Percentiles rank a stretch among this genome's conserved stretches.
Evolutionary conservation across 2,888 invertebrate species (phyloP).

Genomic region (Adelognathus sp.): DNA sequence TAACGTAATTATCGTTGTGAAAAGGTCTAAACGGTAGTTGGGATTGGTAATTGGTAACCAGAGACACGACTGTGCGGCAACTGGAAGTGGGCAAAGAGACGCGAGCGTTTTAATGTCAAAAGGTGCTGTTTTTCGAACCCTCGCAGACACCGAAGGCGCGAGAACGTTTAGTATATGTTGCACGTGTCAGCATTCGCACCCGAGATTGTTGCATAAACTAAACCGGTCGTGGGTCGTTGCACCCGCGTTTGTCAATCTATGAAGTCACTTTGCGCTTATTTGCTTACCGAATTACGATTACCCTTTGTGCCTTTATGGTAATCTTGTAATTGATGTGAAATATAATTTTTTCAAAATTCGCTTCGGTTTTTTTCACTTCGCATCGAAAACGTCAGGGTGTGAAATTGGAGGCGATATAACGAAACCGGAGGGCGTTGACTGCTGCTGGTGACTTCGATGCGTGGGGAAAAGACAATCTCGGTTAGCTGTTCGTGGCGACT

Average conservation of each 20-base stretch:
- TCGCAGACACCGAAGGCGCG: conserved; percentile 41
- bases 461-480: conserved; percentile 31
- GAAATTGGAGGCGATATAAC: background rate
- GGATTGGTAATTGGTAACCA: background rate
- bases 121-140: conserved; percentile 60
- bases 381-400: background rate
- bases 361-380: background rate
- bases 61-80: conserved; percentile 20
- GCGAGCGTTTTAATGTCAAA: conserved; percentile 64
- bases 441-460: conserved; percentile 46
- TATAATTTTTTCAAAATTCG: background rate
- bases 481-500: background rate
- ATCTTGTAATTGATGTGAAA: background rate
- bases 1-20: background rate
- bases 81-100: conserved; percentile 17
- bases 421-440: background rate
- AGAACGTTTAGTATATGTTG: conserved; percentile 49
- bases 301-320: background rate
- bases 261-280: background rate
- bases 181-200: background rate
- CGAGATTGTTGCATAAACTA: conserved; percentile 19
- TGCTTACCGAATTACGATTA: background rate
- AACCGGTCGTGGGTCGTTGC: conserved; percentile 40
- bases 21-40: background rate
- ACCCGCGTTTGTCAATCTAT: conserved; percentile 17